A percentile compares a stretch with the other conserved stretches of the same genome.
phyloP scores from a whole-genome alignment of 2,888 invertebrate species.

The Volucella inflata region DNA sequence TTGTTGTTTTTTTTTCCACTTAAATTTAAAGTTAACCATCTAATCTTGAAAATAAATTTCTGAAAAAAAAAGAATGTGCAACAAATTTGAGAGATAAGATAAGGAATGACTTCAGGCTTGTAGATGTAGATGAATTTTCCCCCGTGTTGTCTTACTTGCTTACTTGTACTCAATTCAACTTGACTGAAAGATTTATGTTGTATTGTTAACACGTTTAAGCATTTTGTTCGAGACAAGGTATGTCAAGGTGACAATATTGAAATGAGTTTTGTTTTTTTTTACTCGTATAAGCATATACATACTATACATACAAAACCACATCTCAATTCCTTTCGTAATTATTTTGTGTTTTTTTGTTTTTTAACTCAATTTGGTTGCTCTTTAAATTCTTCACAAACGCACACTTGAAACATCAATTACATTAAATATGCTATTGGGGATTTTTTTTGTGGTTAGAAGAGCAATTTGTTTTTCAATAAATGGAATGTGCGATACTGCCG shows the following conservation, averaged over 20 bases:
- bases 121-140: not conserved
- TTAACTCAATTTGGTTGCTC: slow-evolving; percentile 8
- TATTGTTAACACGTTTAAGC: slow-evolving; percentile 53
- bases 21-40: slow-evolving; percentile 9
- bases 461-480: slow-evolving; percentile 15
- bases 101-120: slow-evolving; percentile 34
- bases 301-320: not conserved
- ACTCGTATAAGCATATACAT: not conserved
- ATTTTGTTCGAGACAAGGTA: slow-evolving; percentile 50
- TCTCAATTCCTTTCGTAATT: slow-evolving; percentile 42
- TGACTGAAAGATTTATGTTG: slow-evolving; percentile 49
- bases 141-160: not conserved
- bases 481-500: slow-evolving; percentile 4
- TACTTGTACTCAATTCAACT: not conserved
- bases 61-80: slow-evolving; percentile 13
- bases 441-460: slow-evolving; percentile 6
- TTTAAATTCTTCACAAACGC: slow-evolving; percentile 16
- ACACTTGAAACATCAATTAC: slow-evolving; percentile 41
- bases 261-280: slow-evolving; percentile 52
- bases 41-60: slow-evolving; percentile 29
- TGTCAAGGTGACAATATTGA: slow-evolving; percentile 71
- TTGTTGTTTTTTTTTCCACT: too few relatives aligned
- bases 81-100: slow-evolving; percentile 35
- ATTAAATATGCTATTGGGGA: not conserved
- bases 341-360: slow-evolving; percentile 29